Percentiles rank a stretch among this genome's conserved stretches.
These are phyloP conservation scores for Steatocranus sp. DNA, from an alignment of 2,797 vertebrate species.

Conservation along the genomic window DNA sequence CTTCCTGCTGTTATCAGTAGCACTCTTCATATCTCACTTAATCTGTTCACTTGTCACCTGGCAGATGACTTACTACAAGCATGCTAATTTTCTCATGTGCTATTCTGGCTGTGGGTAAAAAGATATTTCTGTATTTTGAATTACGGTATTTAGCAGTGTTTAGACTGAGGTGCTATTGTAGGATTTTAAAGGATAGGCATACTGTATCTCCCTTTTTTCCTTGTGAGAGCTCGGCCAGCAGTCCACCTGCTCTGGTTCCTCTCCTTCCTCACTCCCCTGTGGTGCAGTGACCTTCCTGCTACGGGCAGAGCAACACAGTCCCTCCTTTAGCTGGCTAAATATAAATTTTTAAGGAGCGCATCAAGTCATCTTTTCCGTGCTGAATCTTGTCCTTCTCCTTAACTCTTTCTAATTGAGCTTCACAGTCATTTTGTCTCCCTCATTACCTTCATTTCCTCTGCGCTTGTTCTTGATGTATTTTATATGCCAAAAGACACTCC, in stretches of 20 bases:
- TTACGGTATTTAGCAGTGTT: not conserved
- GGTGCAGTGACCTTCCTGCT: constrained; percentile 11
- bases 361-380: not conserved
- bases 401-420: not conserved
- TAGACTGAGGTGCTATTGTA: not conserved
- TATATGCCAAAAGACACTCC: not conserved
- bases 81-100: not conserved
- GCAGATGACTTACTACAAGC: not conserved
- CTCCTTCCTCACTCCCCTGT: not conserved
- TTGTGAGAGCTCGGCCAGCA: not conserved
- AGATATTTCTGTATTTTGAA: not conserved
- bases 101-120: not conserved
- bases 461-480: not conserved
- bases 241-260: not conserved
- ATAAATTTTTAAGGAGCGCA: not conserved
- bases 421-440: not conserved
- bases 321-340: not conserved
- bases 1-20: not conserved
- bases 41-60: not conserved
- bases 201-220: not conserved
- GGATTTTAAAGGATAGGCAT: not conserved
- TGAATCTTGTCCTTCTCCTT: not conserved
- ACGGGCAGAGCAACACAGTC: not conserved
- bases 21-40: not conserved
- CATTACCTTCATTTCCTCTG: not conserved